phyloP scores from a whole-genome alignment of 2,797 vertebrate genomes.

The Argentina silus region DNA sequence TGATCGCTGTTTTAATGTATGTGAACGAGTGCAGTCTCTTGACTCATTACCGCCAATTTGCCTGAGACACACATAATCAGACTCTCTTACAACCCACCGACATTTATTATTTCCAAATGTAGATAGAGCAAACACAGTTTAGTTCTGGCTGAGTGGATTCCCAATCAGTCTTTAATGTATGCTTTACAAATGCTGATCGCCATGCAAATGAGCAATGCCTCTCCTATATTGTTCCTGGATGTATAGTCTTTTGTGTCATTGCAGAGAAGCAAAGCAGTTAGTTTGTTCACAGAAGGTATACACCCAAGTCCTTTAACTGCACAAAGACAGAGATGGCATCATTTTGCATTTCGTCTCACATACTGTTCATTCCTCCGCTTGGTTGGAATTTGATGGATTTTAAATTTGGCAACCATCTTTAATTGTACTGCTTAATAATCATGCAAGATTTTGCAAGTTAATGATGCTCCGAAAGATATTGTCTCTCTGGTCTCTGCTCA shows the following conservation, averaged over 20 bases:
- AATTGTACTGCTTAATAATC: too few relatives aligned
- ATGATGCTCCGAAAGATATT: too few relatives aligned
- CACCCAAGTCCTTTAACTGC: not conserved
- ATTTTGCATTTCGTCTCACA: too few relatives aligned
- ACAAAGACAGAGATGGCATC: too few relatives aligned
- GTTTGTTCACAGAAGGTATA: slow-evolving; percentile 11
- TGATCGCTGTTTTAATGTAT: slow-evolving; percentile 99
- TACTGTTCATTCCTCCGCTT: too few relatives aligned
- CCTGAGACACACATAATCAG: slow-evolving; percentile 97
- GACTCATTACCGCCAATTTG: slow-evolving; percentile 99
- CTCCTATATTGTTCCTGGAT: slow-evolving; percentile 69
- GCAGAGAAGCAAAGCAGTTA: slow-evolving; percentile 5
- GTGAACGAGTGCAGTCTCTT: slow-evolving; percentile 98
- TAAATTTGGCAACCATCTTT: too few relatives aligned
- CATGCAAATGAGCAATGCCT: slow-evolving; percentile 77
- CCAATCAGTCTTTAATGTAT: slow-evolving; percentile 84
- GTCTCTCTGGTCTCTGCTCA: too few relatives aligned
- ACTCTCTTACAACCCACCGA: slow-evolving; percentile 91
- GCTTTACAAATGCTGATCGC: slow-evolving; percentile 78
- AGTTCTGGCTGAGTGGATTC: slow-evolving; percentile 90
- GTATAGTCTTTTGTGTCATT: slow-evolving; percentile 50
- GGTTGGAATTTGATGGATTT: too few relatives aligned
- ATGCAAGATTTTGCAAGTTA: too few relatives aligned
- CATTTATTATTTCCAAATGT: slow-evolving; percentile 99
- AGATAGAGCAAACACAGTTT: slow-evolving; percentile 94